phyloP scores from a whole-genome alignment of 2,888 invertebrate genomes.

The Quadriops clusia region DNA sequence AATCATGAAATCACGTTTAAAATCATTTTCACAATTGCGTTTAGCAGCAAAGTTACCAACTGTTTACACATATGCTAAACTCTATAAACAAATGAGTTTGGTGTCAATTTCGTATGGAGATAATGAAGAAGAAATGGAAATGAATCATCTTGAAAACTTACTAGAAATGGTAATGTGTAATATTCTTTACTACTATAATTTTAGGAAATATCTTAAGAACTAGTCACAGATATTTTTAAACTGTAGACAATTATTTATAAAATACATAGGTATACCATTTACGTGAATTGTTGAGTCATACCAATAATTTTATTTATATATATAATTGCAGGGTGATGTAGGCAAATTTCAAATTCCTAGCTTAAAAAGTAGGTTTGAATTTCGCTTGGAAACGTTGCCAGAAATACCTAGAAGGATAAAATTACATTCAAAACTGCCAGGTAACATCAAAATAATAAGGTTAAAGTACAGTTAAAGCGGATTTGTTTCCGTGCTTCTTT shows the following conservation, averaged over 20 bases:
- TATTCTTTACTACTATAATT: background rate
- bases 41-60: conserved; percentile 20
- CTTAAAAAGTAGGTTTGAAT: conserved; percentile 10
- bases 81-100: conserved; percentile 18
- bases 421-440: conserved; percentile 17
- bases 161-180: conserved; percentile 21
- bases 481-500: too few relatives aligned
- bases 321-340: conserved; percentile 15
- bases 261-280: too few relatives aligned
- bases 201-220: background rate
- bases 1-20: conserved; percentile 3
- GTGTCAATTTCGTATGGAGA: conserved; percentile 20
- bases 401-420: conserved; percentile 2
- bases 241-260: background rate
- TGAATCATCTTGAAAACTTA: conserved; percentile 18
- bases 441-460: conserved; percentile 11
- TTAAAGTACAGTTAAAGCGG: too few relatives aligned
- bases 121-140: conserved; percentile 19
- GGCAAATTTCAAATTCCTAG: conserved; percentile 16
- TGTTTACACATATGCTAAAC: conserved; percentile 19
- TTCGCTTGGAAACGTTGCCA: conserved; percentile 11
- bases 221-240: background rate
- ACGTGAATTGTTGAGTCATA: too few relatives aligned
- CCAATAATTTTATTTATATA: background rate
- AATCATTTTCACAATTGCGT: conserved; percentile 6